These are phyloP conservation scores for Aurelia sp. DNA, from an alignment of 30 jellyfish, hydroid and myxozoan genomes.

Conservation along the genomic window DNA sequence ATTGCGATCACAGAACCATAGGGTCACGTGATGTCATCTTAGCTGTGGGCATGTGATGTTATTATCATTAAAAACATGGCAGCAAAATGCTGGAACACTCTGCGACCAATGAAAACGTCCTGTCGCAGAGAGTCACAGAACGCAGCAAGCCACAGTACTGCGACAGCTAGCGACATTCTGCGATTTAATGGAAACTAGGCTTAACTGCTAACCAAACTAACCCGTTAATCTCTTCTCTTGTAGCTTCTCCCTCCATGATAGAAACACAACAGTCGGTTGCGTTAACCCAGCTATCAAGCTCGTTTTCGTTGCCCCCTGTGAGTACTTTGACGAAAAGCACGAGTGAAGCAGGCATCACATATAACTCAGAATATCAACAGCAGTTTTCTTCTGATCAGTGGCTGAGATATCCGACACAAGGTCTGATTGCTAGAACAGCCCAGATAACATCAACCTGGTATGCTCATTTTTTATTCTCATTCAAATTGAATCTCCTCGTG, in stretches of 20 bases:
- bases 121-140: too few species aligned
- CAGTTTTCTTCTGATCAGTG: slow-evolving; percentile 81
- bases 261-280: slow-evolving; percentile 64
- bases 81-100: too few species aligned
- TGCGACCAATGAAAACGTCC: too few species aligned
- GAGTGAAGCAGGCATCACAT: slow-evolving; percentile 55
- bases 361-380: slow-evolving; percentile 68
- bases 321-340: slow-evolving; percentile 97
- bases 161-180: too few species aligned
- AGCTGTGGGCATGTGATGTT: too few species aligned
- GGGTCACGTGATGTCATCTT: too few species aligned
- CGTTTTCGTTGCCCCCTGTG: slow-evolving; percentile 97
- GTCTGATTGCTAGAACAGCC: slow-evolving; percentile 75
- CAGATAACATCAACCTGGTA: slow-evolving; percentile 84
- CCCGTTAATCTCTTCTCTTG: slow-evolving; percentile 23
- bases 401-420: slow-evolving; percentile 81
- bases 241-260: slow-evolving; percentile 82
- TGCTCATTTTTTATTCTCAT: not conserved
- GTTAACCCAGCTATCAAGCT: slow-evolving; percentile 68
- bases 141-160: too few species aligned
- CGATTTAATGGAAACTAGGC: too few species aligned
- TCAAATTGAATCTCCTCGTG: too few species aligned
- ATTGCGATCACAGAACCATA: too few species aligned
- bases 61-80: too few species aligned
- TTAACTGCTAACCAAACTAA: slow-evolving; percentile 23